phyloP scores from a whole-genome alignment of 2,888 invertebrate genomes.

The Cyclophora albipunctata region DNA sequence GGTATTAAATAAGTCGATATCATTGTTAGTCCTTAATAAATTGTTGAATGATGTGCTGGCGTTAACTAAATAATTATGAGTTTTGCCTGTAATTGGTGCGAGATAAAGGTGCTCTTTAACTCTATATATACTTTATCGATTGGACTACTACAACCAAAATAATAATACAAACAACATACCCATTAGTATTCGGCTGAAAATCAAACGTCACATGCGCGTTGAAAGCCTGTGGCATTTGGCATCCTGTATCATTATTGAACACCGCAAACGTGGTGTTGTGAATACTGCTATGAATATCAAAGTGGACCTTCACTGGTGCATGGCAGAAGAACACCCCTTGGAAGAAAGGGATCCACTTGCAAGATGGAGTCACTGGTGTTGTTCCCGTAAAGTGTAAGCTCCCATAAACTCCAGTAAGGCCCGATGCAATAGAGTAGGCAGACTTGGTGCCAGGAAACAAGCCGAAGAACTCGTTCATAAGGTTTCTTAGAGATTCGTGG shows the following conservation, averaged over 20 bases:
- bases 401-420: slow-evolving; percentile 43
- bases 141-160: too few species aligned
- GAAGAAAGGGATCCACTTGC: slow-evolving; percentile 62
- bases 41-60: too few species aligned
- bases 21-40: too few species aligned
- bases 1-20: too few species aligned
- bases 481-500: slow-evolving; percentile 40
- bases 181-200: slow-evolving; percentile 42
- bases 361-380: slow-evolving; percentile 30
- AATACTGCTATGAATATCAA: slow-evolving; percentile 45
- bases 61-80: too few species aligned
- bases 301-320: slow-evolving; percentile 49
- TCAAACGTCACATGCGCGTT: slow-evolving; percentile 51
- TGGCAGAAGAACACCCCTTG: slow-evolving; percentile 58
- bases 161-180: slow-evolving; percentile 24
- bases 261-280: slow-evolving; percentile 39
- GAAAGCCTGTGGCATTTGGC: slow-evolving; percentile 42
- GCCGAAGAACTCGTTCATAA: slow-evolving; percentile 61
- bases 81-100: too few species aligned
- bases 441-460: slow-evolving; percentile 49
- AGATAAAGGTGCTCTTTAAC: too few species aligned
- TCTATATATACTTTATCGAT: too few species aligned
- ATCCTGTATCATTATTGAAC: slow-evolving; percentile 51
- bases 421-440: slow-evolving; percentile 56
- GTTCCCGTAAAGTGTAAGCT: slow-evolving; percentile 41